Evolutionary conservation across 2,888 invertebrate species (phyloP).

Genomic region (Scaeva pyrastri): DNA sequence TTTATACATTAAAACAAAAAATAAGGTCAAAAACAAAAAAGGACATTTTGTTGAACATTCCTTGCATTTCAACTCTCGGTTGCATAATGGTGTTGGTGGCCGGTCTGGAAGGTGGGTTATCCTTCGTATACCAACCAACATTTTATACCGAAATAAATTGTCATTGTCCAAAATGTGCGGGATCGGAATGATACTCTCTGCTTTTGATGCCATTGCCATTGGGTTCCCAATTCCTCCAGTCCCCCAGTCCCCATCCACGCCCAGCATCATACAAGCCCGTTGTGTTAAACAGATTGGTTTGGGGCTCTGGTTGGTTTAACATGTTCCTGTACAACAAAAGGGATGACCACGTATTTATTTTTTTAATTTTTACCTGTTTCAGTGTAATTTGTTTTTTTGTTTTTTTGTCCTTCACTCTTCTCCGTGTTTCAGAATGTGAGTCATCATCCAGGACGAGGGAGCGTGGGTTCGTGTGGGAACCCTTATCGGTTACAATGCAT

Average conservation of each 20-base stretch:
- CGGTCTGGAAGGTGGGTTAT: conserved; percentile 1
- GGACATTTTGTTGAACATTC: conserved; percentile 52
- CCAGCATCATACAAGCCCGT: background rate
- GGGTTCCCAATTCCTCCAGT: conserved; percentile 38
- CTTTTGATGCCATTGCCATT: conserved; percentile 12
- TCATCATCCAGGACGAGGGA: background rate
- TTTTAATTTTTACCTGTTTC: conserved; percentile 70
- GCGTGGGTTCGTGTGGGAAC: conserved; percentile 15
- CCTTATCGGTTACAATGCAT: conserved; percentile 70
- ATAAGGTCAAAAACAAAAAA: conserved; percentile 20
- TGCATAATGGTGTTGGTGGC: conserved; percentile 7
- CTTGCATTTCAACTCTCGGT: conserved; percentile 49
- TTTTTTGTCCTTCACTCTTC: conserved; percentile 6
- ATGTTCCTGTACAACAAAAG: conserved; percentile 43
- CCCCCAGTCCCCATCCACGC: background rate
- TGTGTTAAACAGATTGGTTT: conserved; percentile 34
- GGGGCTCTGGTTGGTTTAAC: conserved; percentile 1
- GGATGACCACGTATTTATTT: conserved; percentile 69
- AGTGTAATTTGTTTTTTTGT: conserved; percentile 49
- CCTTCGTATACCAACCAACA: background rate
- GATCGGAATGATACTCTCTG: conserved; percentile 26
- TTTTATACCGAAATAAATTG: conserved; percentile 66
- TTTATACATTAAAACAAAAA: conserved; percentile 51
- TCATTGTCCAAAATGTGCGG: conserved; percentile 71
- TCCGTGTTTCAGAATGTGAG: background rate